Evolutionary conservation across 92 coral and sea anemone species (phyloP).

Genomic region (Desmophyllum pertusum): DNA sequence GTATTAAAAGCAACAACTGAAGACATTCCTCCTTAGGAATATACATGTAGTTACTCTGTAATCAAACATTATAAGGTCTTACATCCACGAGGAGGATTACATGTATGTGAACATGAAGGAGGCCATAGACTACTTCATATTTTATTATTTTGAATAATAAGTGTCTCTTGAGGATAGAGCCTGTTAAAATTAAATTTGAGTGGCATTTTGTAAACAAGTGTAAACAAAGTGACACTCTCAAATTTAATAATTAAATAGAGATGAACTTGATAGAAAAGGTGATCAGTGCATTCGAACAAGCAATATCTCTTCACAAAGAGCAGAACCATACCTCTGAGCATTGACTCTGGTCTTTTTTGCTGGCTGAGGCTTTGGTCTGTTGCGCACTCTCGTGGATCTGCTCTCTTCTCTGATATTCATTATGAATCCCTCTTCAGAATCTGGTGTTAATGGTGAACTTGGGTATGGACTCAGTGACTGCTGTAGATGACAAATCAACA

Average conservation of each 20-base stretch:
- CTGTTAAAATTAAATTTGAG: not conserved
- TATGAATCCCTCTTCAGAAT: conserved; percentile 73
- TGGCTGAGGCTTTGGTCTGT: conserved; percentile 66
- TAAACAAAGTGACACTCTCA: no score
- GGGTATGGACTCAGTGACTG: conserved; percentile 70
- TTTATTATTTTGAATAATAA: no score
- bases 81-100: not conserved
- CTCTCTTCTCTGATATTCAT: conserved; percentile 49
- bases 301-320: not conserved
- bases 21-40: not conserved
- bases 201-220: not conserved
- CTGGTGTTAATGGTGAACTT: conserved; percentile 75
- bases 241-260: not conserved
- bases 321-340: conserved; percentile 71
- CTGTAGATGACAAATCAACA: conserved; percentile 14
- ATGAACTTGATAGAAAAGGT: not conserved
- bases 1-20: not conserved
- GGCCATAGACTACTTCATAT: no score
- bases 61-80: not conserved
- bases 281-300: not conserved
- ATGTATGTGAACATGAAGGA: not conserved
- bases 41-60: not conserved
- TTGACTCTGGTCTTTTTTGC: conserved; percentile 84
- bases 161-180: not conserved
- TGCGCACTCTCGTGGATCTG: conserved; percentile 58